phyloP scores from a whole-genome alignment of 1,140 invertebrate species.

The Dreissena rostriformis region DNA sequence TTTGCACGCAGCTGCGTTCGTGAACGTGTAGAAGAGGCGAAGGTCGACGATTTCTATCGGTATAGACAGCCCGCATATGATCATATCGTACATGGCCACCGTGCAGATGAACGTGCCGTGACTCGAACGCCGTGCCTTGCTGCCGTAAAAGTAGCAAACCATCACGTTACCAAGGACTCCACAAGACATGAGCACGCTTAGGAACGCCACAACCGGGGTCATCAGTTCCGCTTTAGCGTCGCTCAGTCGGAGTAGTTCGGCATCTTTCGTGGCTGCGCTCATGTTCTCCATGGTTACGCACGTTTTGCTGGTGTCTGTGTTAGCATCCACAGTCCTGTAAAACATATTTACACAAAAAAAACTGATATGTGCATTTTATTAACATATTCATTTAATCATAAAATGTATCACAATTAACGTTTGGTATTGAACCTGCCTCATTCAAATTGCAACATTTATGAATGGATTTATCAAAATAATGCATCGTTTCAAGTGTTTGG shows the following conservation, averaged over 20 bases:
- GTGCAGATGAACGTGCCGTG: conserved; percentile 62
- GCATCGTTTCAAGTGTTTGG: too few species aligned
- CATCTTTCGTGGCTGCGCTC: neutral
- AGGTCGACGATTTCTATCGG: conserved; percentile 68
- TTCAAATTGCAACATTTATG: too few species aligned
- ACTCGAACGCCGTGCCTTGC: conserved; percentile 25
- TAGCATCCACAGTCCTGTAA: too few species aligned
- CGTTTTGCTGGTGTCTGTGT: too few species aligned
- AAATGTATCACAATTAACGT: too few species aligned
- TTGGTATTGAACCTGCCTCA: too few species aligned
- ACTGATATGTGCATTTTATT: too few species aligned
- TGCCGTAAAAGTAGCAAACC: conserved; percentile 59
- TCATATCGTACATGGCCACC: conserved; percentile 64
- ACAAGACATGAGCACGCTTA: conserved; percentile 56
- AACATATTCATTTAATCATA: too few species aligned
- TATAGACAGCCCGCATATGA: conserved; percentile 59
- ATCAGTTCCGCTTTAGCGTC: conserved; percentile 46
- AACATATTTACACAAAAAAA: too few species aligned
- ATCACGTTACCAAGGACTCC: conserved; percentile 54
- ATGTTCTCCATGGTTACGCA: conserved; percentile 15
- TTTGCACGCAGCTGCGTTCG: conserved; percentile 54
- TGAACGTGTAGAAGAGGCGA: conserved; percentile 59
- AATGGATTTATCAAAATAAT: too few species aligned
- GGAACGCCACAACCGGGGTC: conserved; percentile 49
- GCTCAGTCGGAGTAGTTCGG: conserved; percentile 42